Conservation (phyloP, 1,140 invertebrate genomes). For the Heliconius congener region DNA sequence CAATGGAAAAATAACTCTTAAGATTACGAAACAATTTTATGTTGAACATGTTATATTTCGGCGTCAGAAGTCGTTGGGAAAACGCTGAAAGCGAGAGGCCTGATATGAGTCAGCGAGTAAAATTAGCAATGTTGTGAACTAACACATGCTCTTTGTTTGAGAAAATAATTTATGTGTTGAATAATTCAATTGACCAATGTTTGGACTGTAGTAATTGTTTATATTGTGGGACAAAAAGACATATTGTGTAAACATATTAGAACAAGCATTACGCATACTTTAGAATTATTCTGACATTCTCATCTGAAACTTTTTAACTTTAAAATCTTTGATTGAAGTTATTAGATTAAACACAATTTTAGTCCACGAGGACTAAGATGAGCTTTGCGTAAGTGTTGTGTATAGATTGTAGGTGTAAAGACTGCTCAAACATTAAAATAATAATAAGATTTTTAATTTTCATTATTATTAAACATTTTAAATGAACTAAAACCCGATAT, state of each 20-base stretch:
- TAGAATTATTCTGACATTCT: too few relatives aligned
- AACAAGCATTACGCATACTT: too few relatives aligned
- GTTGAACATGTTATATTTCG: conserved; percentile 54
- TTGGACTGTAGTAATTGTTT: not conserved
- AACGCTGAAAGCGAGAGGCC: conserved; percentile 41
- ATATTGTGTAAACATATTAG: not conserved
- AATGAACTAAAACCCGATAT: too few relatives aligned
- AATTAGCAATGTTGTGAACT: conserved; percentile 55
- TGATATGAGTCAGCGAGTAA: conserved; percentile 52
- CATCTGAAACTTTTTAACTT: too few relatives aligned
- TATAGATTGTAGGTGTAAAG: too few relatives aligned
- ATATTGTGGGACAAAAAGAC: not conserved
- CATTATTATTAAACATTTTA: too few relatives aligned
- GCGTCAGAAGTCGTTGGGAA: conserved; percentile 37
- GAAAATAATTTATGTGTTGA: not conserved
- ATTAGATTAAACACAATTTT: too few relatives aligned
- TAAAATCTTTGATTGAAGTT: too few relatives aligned
- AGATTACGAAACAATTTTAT: conserved; percentile 43
- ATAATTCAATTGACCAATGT: not conserved
- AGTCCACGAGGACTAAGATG: too few relatives aligned
- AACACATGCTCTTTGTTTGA: conserved; percentile 32
- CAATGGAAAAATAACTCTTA: conserved; percentile 26
- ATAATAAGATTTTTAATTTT: too few relatives aligned
- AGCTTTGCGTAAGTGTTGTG: too few relatives aligned
- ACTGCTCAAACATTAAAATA: too few relatives aligned